These are phyloP conservation scores for Hiodon tergisus DNA, from an alignment of 2,113 vertebrate genomes.

Conservation along the genomic window DNA sequence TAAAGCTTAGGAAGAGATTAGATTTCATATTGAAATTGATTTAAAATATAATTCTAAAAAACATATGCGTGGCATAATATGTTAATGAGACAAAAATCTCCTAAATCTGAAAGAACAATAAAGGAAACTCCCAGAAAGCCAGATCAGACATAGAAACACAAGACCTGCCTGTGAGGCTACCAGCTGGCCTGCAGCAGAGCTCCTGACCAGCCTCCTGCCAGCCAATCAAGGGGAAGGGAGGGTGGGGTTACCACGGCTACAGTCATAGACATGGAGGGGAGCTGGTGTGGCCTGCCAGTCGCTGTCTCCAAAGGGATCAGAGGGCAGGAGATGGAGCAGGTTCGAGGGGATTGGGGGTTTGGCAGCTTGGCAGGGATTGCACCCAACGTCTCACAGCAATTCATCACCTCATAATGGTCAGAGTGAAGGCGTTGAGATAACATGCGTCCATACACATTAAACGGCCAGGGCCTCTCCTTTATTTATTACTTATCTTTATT, in stretches of 20 bases:
- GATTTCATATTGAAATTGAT: conserved; percentile 60
- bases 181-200: conserved; percentile 71
- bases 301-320: conserved; percentile 7
- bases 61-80: conserved; percentile 53
- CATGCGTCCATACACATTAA: conserved; percentile 68
- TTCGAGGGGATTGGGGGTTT: conserved; percentile 28
- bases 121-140: conserved; percentile 40
- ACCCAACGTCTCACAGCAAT: background rate
- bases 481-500: conserved; percentile 53
- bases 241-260: conserved; percentile 46
- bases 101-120: conserved; percentile 43
- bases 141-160: conserved; percentile 47
- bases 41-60: conserved; percentile 59
- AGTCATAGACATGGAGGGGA: conserved; percentile 21
- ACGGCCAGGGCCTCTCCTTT: conserved; percentile 58
- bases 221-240: conserved; percentile 32
- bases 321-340: background rate
- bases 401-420: background rate
- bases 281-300: background rate
- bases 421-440: conserved; percentile 61
- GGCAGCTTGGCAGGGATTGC: conserved; percentile 26
- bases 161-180: conserved; percentile 55
- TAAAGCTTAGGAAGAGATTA: conserved; percentile 50
- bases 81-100: conserved; percentile 14
- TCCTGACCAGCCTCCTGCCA: conserved; percentile 45